These are phyloP conservation scores for Nycteola revayana DNA, from an alignment of 2,888 invertebrate genomes.

Conservation along the genomic window DNA sequence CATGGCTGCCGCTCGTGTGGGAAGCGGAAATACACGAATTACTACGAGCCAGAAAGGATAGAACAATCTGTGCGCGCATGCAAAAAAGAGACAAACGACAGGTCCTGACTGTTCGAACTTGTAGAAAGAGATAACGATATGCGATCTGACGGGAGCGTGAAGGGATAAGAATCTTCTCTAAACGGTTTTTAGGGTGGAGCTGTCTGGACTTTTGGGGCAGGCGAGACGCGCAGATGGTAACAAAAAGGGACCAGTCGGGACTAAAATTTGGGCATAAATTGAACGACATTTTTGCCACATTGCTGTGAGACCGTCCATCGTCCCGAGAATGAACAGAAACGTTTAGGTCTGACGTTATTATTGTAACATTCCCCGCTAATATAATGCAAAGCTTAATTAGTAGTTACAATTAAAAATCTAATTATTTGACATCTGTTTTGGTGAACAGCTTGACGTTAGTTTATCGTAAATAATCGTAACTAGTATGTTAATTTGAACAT, in stretches of 20 bases:
- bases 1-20: constrained; percentile 78
- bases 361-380: constrained; percentile 18
- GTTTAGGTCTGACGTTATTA: constrained; percentile 30
- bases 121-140: constrained; percentile 69
- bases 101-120: constrained; percentile 65
- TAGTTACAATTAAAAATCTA: constrained; percentile 8
- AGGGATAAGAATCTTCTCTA: constrained; percentile 67
- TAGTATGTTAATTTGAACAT: constrained; percentile 22
- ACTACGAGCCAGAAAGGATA: constrained; percentile 74
- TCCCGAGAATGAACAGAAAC: constrained; percentile 47
- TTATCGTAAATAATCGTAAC: constrained; percentile 10
- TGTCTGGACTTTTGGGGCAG: constrained; percentile 74
- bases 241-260: constrained; percentile 76
- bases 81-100: constrained; percentile 72
- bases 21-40: constrained; percentile 80
- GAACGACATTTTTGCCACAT: constrained; percentile 79
- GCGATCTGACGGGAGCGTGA: constrained; percentile 63
- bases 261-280: constrained; percentile 78
- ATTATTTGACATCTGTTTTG: constrained; percentile 7
- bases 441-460: constrained; percentile 9
- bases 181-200: constrained; percentile 81
- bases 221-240: constrained; percentile 75
- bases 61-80: constrained; percentile 59
- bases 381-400: constrained; percentile 10
- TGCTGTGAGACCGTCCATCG: constrained; percentile 49